Conservation (phyloP, 2,113 vertebrate genomes). For the Ranitomeya imitator region DNA sequence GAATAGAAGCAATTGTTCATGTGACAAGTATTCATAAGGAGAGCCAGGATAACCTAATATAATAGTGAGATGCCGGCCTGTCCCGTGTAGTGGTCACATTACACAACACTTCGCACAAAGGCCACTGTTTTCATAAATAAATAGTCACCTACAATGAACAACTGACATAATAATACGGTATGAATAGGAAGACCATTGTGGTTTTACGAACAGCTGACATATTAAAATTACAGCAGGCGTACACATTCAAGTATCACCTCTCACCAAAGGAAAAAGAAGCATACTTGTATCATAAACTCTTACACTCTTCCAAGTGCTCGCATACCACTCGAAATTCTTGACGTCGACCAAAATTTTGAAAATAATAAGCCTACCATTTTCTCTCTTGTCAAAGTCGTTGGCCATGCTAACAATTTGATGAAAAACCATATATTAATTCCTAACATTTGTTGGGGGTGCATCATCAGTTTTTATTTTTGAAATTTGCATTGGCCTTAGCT, state of each 20-base stretch:
- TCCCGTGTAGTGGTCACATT: constrained; percentile 28
- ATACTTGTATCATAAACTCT: not conserved
- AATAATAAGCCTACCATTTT: not conserved
- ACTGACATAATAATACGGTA: not conserved
- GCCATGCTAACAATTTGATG: no score
- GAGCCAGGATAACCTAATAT: not conserved
- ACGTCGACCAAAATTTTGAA: not conserved
- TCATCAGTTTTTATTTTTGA: not conserved
- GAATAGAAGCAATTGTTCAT: constrained; percentile 74
- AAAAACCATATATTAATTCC: not conserved
- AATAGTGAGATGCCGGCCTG: constrained; percentile 10
- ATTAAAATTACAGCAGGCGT: constrained; percentile 1
- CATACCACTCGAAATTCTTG: not conserved
- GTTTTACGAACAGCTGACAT: constrained; percentile 20
- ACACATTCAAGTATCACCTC: not conserved
- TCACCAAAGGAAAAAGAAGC: constrained; percentile 1
- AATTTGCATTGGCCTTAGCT: no score
- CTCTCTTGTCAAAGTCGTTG: not conserved
- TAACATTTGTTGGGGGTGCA: not conserved
- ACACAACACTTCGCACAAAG: not conserved
- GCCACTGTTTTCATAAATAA: constrained; percentile 3
- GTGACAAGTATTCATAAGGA: not conserved
- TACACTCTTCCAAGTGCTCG: not conserved
- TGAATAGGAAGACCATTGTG: constrained; percentile 23
- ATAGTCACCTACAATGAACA: not conserved